phyloP scores from a whole-genome alignment of 2,888 invertebrate species.

The Boloria selene region DNA sequence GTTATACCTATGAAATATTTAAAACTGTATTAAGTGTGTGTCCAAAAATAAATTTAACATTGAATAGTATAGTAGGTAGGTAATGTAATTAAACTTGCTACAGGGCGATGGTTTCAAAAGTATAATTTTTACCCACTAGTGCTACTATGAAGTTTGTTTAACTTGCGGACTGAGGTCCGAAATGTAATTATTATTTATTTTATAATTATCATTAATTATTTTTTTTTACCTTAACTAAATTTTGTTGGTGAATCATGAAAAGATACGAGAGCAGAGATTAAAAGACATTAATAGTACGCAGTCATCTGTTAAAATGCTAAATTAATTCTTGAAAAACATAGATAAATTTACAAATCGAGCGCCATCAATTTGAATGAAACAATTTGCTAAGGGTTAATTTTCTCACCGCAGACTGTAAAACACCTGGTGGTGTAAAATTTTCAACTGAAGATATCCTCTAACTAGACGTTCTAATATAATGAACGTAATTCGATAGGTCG shows the following conservation, averaged over 20 bases:
- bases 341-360: slow-evolving; percentile 24
- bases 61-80: slow-evolving; percentile 16
- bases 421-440: slow-evolving; percentile 32
- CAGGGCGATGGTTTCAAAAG: slow-evolving; percentile 33
- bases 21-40: no score
- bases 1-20: slow-evolving; percentile 4
- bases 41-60: slow-evolving; percentile 14
- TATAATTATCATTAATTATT: background rate
- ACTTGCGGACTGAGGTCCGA: slow-evolving; percentile 11
- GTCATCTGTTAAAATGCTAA: slow-evolving; percentile 11
- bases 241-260: no score
- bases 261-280: no score
- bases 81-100: slow-evolving; percentile 34
- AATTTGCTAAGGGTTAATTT: slow-evolving; percentile 16
- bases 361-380: slow-evolving; percentile 25
- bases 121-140: slow-evolving; percentile 28
- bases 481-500: slow-evolving; percentile 18
- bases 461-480: slow-evolving; percentile 32
- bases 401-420: slow-evolving; percentile 21
- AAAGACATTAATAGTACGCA: slow-evolving; percentile 5
- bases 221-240: no score
- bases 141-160: slow-evolving; percentile 25
- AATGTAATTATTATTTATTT: slow-evolving; percentile 3
- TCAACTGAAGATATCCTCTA: slow-evolving; percentile 34
- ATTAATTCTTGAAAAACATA: slow-evolving; percentile 13